A percentile compares a stretch with the other conserved stretches of the same genome.
phyloP scores from a whole-genome alignment of 2,888 invertebrate genomes.

The Leptinotarsa tumamoca region DNA sequence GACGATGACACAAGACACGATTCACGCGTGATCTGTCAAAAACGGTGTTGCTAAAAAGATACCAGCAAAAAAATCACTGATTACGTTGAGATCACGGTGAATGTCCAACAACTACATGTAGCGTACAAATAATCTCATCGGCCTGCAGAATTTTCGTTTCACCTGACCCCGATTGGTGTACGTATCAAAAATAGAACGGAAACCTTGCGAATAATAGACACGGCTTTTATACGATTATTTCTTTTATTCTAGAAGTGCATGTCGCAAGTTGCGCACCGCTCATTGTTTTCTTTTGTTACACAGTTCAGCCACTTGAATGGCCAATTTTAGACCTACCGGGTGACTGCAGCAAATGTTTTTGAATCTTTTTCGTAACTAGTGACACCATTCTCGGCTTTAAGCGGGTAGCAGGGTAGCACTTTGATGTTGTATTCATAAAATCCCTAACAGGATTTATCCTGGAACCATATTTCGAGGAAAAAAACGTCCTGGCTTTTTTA shows the following conservation, averaged over 20 bases:
- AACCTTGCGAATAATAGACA: slow-evolving; percentile 16
- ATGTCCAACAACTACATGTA: neutral
- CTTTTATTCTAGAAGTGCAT: slow-evolving; percentile 22
- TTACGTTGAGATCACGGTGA: neutral
- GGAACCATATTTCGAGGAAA: no score
- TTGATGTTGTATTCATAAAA: no score
- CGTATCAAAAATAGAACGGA: slow-evolving; percentile 25
- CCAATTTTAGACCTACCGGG: slow-evolving; percentile 1
- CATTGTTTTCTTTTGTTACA: slow-evolving; percentile 16
- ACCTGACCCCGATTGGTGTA: slow-evolving; percentile 15
- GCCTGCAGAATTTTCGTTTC: neutral
- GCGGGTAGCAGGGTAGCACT: no score
- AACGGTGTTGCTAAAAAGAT: no score
- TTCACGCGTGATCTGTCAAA: no score
- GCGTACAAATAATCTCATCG: neutral
- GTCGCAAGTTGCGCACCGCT: slow-evolving; percentile 16
- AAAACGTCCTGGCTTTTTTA: no score
- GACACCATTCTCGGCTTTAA: no score
- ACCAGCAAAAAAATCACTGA: no score
- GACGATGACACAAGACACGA: no score
- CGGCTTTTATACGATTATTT: slow-evolving; percentile 21
- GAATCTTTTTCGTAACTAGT: neutral
- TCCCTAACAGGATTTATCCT: no score
- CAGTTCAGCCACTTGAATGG: slow-evolving; percentile 14
- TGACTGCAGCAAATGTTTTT: neutral